Evolutionary conservation across 2,113 vertebrate genomes (phyloP).

Genomic region (Eudyptes chrysolophus): DNA sequence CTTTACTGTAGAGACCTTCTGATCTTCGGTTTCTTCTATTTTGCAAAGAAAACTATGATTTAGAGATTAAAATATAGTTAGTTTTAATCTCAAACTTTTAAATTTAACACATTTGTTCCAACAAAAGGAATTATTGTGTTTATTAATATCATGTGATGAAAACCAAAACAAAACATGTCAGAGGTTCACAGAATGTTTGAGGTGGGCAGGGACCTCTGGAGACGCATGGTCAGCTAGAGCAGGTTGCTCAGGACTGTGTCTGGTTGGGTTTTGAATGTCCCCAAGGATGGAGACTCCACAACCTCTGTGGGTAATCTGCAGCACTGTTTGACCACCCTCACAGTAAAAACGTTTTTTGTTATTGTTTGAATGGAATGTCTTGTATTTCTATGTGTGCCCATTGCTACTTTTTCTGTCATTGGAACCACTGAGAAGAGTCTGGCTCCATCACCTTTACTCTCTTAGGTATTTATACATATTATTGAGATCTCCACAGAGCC

Average conservation of each 20-base stretch:
- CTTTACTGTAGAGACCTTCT: not conserved
- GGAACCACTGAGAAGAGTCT: not conserved
- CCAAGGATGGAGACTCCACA: not conserved
- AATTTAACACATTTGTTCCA: not conserved
- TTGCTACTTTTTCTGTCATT: not conserved
- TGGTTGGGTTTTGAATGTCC: not conserved
- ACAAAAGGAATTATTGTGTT: not conserved
- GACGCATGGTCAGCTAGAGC: not conserved
- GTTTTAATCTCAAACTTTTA: not conserved
- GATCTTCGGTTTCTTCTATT: not conserved
- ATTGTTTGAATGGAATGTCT: not conserved
- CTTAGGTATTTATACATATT: not conserved
- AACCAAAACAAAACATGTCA: not conserved
- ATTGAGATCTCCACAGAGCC: not conserved
- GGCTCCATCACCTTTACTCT: not conserved
- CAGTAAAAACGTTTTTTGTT: not conserved
- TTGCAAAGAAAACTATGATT: not conserved
- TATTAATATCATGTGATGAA: not conserved
- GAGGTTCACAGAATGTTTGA: not conserved
- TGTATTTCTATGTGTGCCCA: not conserved
- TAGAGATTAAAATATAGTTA: not conserved
- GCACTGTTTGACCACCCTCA: fast-evolving
- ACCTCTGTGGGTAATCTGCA: not conserved
- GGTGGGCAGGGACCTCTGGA: not conserved
- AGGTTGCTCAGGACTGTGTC: not conserved